Evolutionary conservation across 64 coral and sea anemone genomes (phyloP).

Genomic region (Stichodactyla mertensii): DNA sequence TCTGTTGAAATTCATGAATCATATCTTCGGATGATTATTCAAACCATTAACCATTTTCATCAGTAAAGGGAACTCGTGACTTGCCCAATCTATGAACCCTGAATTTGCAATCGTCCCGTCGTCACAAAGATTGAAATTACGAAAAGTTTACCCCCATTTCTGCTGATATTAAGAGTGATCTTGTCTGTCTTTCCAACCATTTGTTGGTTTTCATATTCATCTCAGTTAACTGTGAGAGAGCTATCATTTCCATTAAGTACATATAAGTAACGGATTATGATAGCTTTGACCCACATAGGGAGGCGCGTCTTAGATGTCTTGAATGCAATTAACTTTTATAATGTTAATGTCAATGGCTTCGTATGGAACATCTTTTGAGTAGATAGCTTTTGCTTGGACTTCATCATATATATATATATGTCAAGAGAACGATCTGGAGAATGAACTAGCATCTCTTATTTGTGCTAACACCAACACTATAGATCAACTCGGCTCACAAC

Average conservation of each 20-base stretch:
- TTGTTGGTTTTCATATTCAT: background rate
- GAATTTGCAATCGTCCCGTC: constrained; percentile 24
- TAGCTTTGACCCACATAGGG: constrained; percentile 31
- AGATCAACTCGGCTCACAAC: too few relatives aligned
- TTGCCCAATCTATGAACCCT: background rate
- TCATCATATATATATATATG: background rate
- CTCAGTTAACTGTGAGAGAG: background rate
- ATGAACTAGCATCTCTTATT: too few relatives aligned
- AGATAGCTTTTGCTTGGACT: constrained; percentile 31
- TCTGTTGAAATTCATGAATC: too few relatives aligned
- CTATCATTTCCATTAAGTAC: background rate
- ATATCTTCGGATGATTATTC: background rate
- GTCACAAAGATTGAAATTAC: background rate
- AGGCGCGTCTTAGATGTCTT: constrained; percentile 27
- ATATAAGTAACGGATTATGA: constrained; percentile 18
- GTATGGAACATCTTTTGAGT: constrained; percentile 31
- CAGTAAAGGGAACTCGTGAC: constrained; percentile 10
- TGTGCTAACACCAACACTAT: too few relatives aligned
- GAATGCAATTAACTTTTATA: constrained; percentile 23
- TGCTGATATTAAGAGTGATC: background rate
- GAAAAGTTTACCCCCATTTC: constrained; percentile 4
- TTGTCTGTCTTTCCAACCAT: constrained; percentile 10
- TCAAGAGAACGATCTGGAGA: constrained; percentile 22
- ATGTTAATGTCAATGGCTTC: constrained; percentile 27
- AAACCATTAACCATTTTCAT: constrained; percentile 3